Evolutionary conservation across 2,797 vertebrate genomes (phyloP).

Genomic region (Eulemur albifrons): DNA sequence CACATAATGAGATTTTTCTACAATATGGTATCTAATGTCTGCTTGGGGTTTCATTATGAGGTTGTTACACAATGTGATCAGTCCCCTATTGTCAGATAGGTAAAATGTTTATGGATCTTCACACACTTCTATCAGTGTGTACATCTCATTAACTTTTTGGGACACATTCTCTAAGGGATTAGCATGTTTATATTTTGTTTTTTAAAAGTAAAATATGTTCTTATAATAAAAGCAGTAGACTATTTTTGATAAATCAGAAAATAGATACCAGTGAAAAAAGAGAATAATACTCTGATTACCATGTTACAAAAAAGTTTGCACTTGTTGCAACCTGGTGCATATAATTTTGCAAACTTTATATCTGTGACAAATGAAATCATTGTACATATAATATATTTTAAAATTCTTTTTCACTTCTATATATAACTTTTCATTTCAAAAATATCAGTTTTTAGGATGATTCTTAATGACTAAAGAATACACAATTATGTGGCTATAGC

Average conservation of each 20-base stretch:
- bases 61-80: neutral
- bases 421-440: neutral
- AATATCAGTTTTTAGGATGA: neutral
- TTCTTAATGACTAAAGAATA: neutral
- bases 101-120: neutral
- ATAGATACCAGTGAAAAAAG: neutral
- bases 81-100: neutral
- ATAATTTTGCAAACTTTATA: neutral
- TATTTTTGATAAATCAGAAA: conserved; percentile 1
- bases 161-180: neutral
- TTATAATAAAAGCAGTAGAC: neutral
- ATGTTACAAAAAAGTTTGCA: neutral
- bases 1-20: neutral
- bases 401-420: neutral
- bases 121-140: neutral
- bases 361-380: neutral
- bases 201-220: neutral
- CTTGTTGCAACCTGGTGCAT: neutral
- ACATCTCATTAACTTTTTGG: neutral
- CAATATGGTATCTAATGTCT: neutral
- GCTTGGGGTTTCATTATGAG: conserved; percentile 6
- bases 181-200: neutral
- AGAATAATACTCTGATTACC: neutral
- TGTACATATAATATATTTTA: neutral
- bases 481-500: neutral